These are phyloP conservation scores for Drosophila funebris DNA, from an alignment of 1,140 invertebrate species.

Conservation along the genomic window DNA sequence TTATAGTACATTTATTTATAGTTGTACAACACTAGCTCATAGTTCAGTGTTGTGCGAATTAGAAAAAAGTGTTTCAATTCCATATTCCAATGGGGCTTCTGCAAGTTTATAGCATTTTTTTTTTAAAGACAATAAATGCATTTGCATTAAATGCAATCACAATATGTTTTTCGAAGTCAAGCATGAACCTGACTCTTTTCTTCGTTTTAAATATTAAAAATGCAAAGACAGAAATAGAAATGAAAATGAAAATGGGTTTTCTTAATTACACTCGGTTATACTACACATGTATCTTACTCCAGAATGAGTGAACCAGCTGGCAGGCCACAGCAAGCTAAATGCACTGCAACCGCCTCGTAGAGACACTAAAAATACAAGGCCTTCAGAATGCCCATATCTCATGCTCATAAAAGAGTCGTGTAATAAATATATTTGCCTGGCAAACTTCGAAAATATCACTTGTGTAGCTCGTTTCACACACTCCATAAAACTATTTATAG, in stretches of 20 bases:
- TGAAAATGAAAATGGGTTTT: not conserved
- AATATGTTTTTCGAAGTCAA: not conserved
- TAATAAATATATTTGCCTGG: constrained; percentile 18
- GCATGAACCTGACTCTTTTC: not conserved
- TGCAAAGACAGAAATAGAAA: not conserved
- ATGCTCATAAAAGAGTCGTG: constrained; percentile 28
- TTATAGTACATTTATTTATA: no score
- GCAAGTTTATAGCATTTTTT: no score
- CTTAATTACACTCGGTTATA: not conserved
- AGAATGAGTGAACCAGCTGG: not conserved
- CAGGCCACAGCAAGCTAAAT: not conserved
- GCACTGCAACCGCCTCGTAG: not conserved
- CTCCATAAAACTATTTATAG: constrained; percentile 30
- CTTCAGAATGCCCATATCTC: constrained; percentile 19
- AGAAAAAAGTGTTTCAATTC: no score
- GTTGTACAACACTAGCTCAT: no score
- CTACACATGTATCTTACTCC: not conserved
- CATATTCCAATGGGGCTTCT: no score
- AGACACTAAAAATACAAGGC: constrained; percentile 9
- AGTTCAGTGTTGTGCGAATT: no score
- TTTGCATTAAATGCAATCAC: no score
- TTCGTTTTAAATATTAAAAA: not conserved
- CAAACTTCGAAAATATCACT: constrained; percentile 26
- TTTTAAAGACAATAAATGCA: no score
- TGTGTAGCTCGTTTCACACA: constrained; percentile 22